phyloP scores from a whole-genome alignment of 2,888 invertebrate genomes.

The Nowickia ferox region DNA sequence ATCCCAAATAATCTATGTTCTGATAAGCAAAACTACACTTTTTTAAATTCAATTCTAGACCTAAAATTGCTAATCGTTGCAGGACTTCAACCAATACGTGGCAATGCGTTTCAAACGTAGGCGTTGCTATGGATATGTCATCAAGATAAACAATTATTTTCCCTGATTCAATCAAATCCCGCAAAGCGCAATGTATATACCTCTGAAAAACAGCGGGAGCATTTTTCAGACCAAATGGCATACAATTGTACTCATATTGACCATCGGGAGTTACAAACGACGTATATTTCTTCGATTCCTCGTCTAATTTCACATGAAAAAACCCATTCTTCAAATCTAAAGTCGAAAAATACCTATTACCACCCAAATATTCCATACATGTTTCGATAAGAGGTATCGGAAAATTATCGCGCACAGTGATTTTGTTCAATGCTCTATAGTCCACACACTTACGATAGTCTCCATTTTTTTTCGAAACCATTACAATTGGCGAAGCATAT shows the following conservation, averaged over 20 bases:
- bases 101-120: neutral
- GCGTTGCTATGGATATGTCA: slow-evolving; percentile 29
- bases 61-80: neutral
- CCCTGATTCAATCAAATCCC: too few relatives aligned
- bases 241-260: too few relatives aligned
- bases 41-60: slow-evolving; percentile 19
- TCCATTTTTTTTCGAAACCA: slow-evolving; percentile 36
- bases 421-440: slow-evolving; percentile 41
- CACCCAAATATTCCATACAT: slow-evolving; percentile 27
- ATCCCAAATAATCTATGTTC: neutral
- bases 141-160: slow-evolving; percentile 39
- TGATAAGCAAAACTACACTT: slow-evolving; percentile 19
- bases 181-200: too few relatives aligned
- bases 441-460: slow-evolving; percentile 41
- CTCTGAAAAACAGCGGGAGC: too few relatives aligned
- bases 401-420: slow-evolving; percentile 34
- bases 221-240: too few relatives aligned
- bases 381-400: slow-evolving; percentile 42
- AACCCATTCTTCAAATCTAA: slow-evolving; percentile 20
- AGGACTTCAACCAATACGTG: neutral
- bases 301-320: too few relatives aligned
- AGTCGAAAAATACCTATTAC: slow-evolving; percentile 24
- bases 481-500: too few relatives aligned
- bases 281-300: too few relatives aligned
- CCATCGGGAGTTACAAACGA: too few relatives aligned